Base-by-base conservation (phyloP, 2,797 vertebrate species). In the Smutsia gigantea region DNA sequence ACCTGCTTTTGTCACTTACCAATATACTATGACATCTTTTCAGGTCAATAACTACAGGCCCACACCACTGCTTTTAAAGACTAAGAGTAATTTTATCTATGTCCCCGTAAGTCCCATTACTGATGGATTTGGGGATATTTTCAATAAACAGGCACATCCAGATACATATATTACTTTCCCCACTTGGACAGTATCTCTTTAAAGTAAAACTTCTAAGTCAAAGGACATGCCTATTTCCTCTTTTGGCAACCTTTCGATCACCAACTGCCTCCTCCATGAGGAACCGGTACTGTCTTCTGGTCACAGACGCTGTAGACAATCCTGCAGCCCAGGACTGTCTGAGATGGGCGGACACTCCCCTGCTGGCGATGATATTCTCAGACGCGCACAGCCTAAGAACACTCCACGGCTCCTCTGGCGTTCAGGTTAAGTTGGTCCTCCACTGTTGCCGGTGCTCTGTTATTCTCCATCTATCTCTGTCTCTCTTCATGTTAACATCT, bases 401-500 rank as follows among this genome's bases (percentile, higher is more conserved):
- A 12, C 9, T 15, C 63, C 6, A 0, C 0, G 0, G 57, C 1
- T 37, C 64, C 61, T n/a, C 74, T 15, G 15, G 19, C 0, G 2
- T 34, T 71, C 61, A 1, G 5, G 9, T 57, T 18, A 29, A 10
- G 34, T 1, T 0, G 3, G 49, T 7, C 34, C 82, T n/a, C 64
- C 21, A 1, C 77, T 59, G 42, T 18, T 31, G 21, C 55, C 1
- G 0, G 51, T 0, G 5, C 57, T 57, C 82, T 14, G 3, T 46
- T 2, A 15, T 19, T 42, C 57, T 31, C 72, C 77, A 85, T 39
- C 72, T 1, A 18, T 63, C 87, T 85, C 77, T 34, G 53, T 82
- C 49, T 84, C 72, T 29, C 75, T 66, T 77, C 46, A 37, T 72
- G 57, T 64, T 74, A 46, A 53, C 57, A 69, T 64, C 92, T 63